Percentiles rank a stretch among this genome's conserved stretches.
phyloP scores from a whole-genome alignment of 2,113 vertebrate genomes.

The Dascyllus trimaculatus region DNA sequence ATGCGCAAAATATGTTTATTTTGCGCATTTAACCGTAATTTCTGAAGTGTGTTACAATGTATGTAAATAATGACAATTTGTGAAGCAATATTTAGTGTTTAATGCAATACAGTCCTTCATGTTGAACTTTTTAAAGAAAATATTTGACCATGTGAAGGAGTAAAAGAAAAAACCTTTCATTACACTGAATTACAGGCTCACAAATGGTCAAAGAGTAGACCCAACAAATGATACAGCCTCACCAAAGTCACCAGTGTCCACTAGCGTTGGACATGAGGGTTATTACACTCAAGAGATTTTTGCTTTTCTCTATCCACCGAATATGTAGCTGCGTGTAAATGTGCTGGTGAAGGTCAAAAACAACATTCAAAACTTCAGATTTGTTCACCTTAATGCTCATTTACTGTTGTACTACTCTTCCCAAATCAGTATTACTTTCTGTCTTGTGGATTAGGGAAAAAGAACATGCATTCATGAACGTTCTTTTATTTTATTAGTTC shows the following conservation, averaged over 20 bases:
- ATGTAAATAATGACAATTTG: too few species aligned
- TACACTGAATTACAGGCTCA: neutral
- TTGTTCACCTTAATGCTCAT: constrained; percentile 20
- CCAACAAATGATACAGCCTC: neutral
- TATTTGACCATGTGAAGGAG: neutral
- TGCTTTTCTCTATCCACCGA: neutral
- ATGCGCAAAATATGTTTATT: too few species aligned
- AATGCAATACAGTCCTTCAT: neutral
- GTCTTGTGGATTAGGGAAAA: neutral
- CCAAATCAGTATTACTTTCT: neutral
- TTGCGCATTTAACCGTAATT: too few species aligned
- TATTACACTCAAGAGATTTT: neutral
- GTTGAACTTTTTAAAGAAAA: too few species aligned
- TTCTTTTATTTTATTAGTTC: neutral
- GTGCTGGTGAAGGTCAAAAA: neutral
- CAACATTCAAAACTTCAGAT: neutral
- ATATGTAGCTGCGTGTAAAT: too few species aligned
- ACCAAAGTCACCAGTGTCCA: too few species aligned
- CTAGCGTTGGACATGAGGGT: neutral
- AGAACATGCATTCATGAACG: neutral
- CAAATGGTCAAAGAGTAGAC: neutral
- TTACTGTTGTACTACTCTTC: neutral
- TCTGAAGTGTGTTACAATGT: too few species aligned
- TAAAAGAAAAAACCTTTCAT: neutral
- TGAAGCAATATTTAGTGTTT: neutral